Evolutionary conservation across 1,140 invertebrate species (phyloP), one percentile per base, ranked within the genome.

Genomic region (Sweltsa coloradensis): DNA sequence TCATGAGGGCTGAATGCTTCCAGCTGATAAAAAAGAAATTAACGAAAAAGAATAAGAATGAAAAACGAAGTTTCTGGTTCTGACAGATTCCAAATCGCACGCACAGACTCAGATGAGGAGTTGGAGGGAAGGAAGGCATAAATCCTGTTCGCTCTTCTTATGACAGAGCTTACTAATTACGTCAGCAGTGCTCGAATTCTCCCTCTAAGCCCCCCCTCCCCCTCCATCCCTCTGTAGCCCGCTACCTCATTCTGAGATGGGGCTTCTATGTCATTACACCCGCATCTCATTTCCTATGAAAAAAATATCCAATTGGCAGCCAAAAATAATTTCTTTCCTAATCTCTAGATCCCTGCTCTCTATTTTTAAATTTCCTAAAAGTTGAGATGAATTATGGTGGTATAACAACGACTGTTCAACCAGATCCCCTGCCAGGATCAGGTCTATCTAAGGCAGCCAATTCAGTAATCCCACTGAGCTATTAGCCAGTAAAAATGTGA

Each of bases 21-120:
- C 43, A 34, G 21, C 43, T 29, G 46, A 47, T 47, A 47, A 47
- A 47, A 45, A 45, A 47, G 42, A 31, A 44, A 44, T 44, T 44
- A 44, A 44, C 40, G 46, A 47, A 41, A 47, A 39, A 47, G 34
- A 39, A 47, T 19, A 27, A 41, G 16, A n/a, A 19, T 24, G 34
- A 39, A 27, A 40, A 41, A 41, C 36, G 34, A 21, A 16, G 16
- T 47, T 41, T 41, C 46, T 47, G 46, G 23, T 39, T 31, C 36
- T 47, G 46, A 47, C 46, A 47, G 46, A 23, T 47, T 41, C 39
- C 36, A 47, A 41, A 47, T 47, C 46, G 46, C 37, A 45, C 25
- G 24, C n/a, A n/a, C n/a, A 36, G 39, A 26, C 34, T 36, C 34
- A 31, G 27, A 29, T 44, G 1, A 16, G 36, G 36, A 11, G 46